These are phyloP conservation scores for Coregonus ussuriensis DNA, from an alignment of 2,797 vertebrate species.

Conservation along the genomic window DNA sequence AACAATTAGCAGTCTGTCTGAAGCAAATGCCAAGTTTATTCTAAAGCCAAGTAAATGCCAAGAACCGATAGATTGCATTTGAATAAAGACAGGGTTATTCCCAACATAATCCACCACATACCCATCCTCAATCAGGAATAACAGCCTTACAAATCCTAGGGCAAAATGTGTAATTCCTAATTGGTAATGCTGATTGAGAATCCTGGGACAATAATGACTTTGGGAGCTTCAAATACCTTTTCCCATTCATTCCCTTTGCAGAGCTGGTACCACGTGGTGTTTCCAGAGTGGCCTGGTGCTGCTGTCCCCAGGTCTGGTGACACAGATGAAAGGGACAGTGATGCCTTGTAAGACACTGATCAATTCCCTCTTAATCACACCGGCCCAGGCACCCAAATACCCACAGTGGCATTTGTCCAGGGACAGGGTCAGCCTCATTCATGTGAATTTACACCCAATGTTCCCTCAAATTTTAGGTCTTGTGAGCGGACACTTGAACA, in stretches of 20 bases:
- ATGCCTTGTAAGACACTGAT: constrained; percentile 33
- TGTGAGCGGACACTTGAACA: too few species aligned
- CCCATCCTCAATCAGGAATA: not conserved
- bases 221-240: constrained; percentile 16
- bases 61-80: constrained; percentile 5
- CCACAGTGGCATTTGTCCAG: constrained; percentile 20
- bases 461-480: not conserved
- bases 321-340: constrained; percentile 1
- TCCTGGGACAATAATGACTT: constrained; percentile 6
- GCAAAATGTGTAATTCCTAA: constrained; percentile 20
- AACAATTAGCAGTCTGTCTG: not conserved
- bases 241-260: not conserved
- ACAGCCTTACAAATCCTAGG: not conserved
- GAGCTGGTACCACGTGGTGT: too few species aligned
- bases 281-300: not conserved
- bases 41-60: not conserved
- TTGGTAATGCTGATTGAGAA: not conserved
- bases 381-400: constrained; percentile 38
- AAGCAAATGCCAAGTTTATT: constrained; percentile 6
- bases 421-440: constrained; percentile 28
- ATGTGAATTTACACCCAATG: constrained; percentile 33
- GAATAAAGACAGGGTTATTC: not conserved
- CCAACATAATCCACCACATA: constrained; percentile 6
- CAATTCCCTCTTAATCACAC: constrained; percentile 44
- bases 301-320: not conserved